Percentiles rank a stretch among this genome's conserved stretches.
Evolutionary conservation across 2,888 invertebrate genomes (phyloP).

Genomic region (Gasteruption jaculator): DNA sequence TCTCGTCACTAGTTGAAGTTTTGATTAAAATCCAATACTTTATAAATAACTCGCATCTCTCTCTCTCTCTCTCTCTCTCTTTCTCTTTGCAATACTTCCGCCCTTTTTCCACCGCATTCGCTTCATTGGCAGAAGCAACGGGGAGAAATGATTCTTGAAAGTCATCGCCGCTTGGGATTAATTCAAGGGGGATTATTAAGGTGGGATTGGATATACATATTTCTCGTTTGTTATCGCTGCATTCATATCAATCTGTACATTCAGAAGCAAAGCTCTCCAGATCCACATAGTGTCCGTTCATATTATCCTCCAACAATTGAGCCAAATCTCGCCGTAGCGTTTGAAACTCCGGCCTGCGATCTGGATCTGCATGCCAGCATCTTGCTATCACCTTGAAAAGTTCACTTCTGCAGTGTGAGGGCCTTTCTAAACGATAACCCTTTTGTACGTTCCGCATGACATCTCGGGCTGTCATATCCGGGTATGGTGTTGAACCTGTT

Average conservation of each 20-base stretch:
- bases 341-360: slow-evolving; percentile 69
- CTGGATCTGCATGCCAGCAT: slow-evolving; percentile 67
- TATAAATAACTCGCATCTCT: too few species aligned
- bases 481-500: slow-evolving; percentile 79
- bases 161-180: too few species aligned
- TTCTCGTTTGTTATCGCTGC: too few species aligned
- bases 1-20: too few species aligned
- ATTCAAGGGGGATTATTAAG: too few species aligned
- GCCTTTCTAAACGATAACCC: slow-evolving; percentile 73
- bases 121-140: too few species aligned
- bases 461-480: slow-evolving; percentile 78
- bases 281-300: slow-evolving; percentile 66
- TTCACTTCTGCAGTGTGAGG: slow-evolving; percentile 72
- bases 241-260: slow-evolving; percentile 54
- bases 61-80: too few species aligned
- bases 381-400: slow-evolving; percentile 62
- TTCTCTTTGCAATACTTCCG: too few species aligned
- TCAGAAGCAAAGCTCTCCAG: slow-evolving; percentile 65
- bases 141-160: too few species aligned
- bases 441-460: slow-evolving; percentile 76
- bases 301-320: slow-evolving; percentile 60
- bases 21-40: too few species aligned
- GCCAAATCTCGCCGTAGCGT: slow-evolving; percentile 59
- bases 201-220: too few species aligned
- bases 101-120: too few species aligned